Evolutionary conservation across 1,140 invertebrate genomes (phyloP).

Genomic region (Diabrotica virgifera): DNA sequence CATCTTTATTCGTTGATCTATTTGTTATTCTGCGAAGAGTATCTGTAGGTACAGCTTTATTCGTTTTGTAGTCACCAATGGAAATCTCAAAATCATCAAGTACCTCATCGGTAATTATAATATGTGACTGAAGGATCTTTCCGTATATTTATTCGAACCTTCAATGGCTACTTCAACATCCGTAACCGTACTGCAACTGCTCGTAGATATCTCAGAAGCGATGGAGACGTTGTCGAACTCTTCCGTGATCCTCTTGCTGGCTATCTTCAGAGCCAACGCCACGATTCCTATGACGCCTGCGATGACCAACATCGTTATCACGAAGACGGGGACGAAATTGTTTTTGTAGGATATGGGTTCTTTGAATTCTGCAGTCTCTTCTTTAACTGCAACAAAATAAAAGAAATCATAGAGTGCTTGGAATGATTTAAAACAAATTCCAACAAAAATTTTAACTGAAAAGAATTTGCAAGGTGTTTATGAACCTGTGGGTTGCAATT

Average conservation of each 20-base stretch:
- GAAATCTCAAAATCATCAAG: background rate
- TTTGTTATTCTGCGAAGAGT: too few species aligned
- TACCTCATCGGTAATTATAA: background rate
- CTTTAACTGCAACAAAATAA: constrained; percentile 31
- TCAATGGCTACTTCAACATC: constrained; percentile 28
- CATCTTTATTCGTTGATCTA: too few species aligned
- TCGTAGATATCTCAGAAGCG: constrained; percentile 38
- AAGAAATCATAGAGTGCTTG: too few species aligned
- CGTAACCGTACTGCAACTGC: constrained; percentile 39
- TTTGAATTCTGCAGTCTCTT: constrained; percentile 19
- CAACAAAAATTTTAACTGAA: too few species aligned
- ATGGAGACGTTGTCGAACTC: constrained; percentile 42
- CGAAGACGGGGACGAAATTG: constrained; percentile 39
- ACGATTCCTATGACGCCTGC: constrained; percentile 40
- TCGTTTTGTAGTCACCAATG: background rate
- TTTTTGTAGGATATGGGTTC: constrained; percentile 19
- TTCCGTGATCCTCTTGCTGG: constrained; percentile 27
- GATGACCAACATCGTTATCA: constrained; percentile 41
- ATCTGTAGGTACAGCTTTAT: too few species aligned
- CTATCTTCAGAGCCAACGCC: constrained; percentile 35
- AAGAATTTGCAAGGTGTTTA: too few species aligned
- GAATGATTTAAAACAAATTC: too few species aligned
- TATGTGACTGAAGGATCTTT: background rate
- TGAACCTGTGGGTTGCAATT: too few species aligned
- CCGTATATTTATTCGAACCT: constrained; percentile 7